These are phyloP conservation scores for Rhea americana DNA, from an alignment of 2,113 vertebrate species.

Conservation along the genomic window DNA sequence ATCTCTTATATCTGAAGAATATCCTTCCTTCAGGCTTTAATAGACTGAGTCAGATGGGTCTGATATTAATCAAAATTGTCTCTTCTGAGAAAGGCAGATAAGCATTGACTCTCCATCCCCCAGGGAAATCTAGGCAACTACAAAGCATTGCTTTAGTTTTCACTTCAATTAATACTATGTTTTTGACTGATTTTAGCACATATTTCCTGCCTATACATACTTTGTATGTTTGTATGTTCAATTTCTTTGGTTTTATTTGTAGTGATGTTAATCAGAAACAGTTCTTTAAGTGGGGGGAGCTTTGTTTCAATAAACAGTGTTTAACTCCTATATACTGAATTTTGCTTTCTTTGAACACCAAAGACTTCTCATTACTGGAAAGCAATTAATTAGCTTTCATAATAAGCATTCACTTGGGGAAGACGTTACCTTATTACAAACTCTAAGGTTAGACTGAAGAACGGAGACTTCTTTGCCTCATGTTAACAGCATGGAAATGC, in stretches of 20 bases:
- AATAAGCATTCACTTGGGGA: conserved; percentile 77
- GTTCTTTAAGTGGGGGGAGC: conserved; percentile 48
- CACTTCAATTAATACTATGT: conserved; percentile 72
- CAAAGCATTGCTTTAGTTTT: conserved; percentile 79
- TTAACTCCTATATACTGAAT: conserved; percentile 68
- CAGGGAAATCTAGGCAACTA: conserved; percentile 77
- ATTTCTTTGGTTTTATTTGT: conserved; percentile 57
- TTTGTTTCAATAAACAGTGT: conserved; percentile 78
- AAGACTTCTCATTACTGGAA: conserved; percentile 77
- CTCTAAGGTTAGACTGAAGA: conserved; percentile 66
- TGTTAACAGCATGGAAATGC: conserved; percentile 63
- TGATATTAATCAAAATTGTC: conserved; percentile 85
- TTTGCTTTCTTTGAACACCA: conserved; percentile 76
- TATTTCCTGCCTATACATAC: conserved; percentile 49
- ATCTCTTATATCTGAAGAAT: conserved; percentile 82
- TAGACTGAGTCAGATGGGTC: conserved; percentile 83
- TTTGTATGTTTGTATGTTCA: conserved; percentile 54
- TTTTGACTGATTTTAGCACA: conserved; percentile 26
- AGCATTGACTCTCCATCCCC: conserved; percentile 80
- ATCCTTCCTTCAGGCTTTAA: conserved; percentile 83
- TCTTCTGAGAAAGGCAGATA: conserved; percentile 83
- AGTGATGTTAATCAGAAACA: conserved; percentile 36
- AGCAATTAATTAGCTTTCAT: conserved; percentile 82
- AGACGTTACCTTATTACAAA: conserved; percentile 77
- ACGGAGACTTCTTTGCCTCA: conserved; percentile 57